Base-by-base conservation (phyloP, 2,113 vertebrate species). In the Pituophis catenifer region DNA sequence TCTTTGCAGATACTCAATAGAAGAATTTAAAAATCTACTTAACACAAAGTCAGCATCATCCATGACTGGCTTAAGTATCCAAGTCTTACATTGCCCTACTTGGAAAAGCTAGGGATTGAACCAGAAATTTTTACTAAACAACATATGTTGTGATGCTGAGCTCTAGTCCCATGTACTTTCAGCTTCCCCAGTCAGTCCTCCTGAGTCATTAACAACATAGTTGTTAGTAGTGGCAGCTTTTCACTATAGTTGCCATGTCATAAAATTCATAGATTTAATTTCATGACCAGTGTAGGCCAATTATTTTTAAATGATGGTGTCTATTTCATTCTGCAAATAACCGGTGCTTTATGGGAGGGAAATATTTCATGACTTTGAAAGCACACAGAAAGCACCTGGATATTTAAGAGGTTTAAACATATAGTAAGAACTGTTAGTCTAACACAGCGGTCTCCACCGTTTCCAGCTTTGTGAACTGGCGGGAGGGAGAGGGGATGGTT, bases 1-100 rank as follows among this genome's bases (percentile, higher is more conserved):
- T 90, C 29, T 91, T 90, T 44, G 93, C 88, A 54, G 57, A 93
- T 89, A 38, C 29, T 93, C n/a, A 21, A 7, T 24, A 58, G 86
- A 93, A 33, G 33, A 85, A 38, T 26, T 86, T 15, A 12, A 55
- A 44, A 29, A 50, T 17, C 10, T 29, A 33, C 70, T 33, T 57
- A 26, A 55, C 24, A 91, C 11, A 1, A 55, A 33, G 17, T 23
- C 50, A 53, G 12, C 17, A 21, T 38, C 70, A 81, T 38, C 33
- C 33, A 81, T 38, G 86, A 88, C 13, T 88, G 48, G 24, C 38
- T 50, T 21, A 86, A 24, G 4, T 86, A 52, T 26, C 4, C 48
- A 50, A 50, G 11, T 48, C 86, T 87, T 87, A 87, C 52, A 50
- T 26, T 87, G 33, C 86, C 23, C 29, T 50, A 58, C 38, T 11